Conservation (phyloP, 2,113 vertebrate genomes). For the Notechis scutatus region DNA sequence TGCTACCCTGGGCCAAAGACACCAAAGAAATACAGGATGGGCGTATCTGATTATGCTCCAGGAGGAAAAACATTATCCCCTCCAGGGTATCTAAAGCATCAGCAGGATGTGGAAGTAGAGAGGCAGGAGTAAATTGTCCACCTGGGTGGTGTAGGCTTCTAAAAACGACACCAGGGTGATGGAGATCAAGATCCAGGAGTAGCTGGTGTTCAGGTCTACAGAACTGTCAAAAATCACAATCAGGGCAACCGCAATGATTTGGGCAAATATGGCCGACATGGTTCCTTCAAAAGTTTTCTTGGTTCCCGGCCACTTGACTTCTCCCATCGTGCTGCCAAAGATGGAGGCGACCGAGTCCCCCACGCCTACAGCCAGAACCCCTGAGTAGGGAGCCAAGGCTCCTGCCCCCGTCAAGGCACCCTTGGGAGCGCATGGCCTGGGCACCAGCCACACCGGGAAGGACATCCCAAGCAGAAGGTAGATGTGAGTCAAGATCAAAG, state of each 20-base stretch:
- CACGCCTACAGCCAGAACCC: conserved; percentile 90
- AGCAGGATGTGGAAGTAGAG: conserved; percentile 94
- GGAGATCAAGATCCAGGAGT: conserved; percentile 88
- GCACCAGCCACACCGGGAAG: conserved; percentile 90
- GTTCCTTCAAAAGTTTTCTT: conserved; percentile 97
- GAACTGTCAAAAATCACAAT: conserved; percentile 89
- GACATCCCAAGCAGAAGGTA: conserved; percentile 95
- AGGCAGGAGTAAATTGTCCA: conserved; percentile 93
- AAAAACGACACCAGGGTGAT: conserved; percentile 87
- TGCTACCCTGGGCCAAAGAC: background rate
- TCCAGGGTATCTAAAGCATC: conserved; percentile 73
- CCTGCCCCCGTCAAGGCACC: conserved; percentile 76
- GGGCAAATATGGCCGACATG: conserved; percentile 89
- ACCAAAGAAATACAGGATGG: background rate
- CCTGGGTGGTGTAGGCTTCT: conserved; percentile 93
- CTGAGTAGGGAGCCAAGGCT: conserved; percentile 88
- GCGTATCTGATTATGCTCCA: background rate
- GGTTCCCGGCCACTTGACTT: conserved; percentile 95
- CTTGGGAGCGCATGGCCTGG: conserved; percentile 83
- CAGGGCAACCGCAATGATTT: conserved; percentile 92
- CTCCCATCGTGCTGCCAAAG: conserved; percentile 89
- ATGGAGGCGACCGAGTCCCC: conserved; percentile 91
- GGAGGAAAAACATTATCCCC: background rate
- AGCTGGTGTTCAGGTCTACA: conserved; percentile 88
- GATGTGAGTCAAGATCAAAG: conserved; percentile 94